These are phyloP conservation scores for Dreissena rostriformis DNA, from an alignment of 1,140 invertebrate species.

Conservation along the genomic window DNA sequence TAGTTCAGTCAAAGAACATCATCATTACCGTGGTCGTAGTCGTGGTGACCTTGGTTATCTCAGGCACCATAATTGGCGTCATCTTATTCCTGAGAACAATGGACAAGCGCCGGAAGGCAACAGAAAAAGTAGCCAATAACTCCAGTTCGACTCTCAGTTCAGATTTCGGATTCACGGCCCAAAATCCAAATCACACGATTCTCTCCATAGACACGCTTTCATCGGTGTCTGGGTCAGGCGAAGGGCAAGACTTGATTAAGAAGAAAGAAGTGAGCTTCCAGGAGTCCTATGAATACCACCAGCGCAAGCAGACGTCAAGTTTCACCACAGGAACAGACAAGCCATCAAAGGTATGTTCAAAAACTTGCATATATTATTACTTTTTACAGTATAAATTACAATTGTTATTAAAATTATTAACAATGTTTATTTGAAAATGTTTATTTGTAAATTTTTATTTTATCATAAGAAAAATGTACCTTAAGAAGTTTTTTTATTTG, in stretches of 20 bases:
- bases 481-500: background rate
- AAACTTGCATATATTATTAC: background rate
- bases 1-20: conserved; percentile 30
- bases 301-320: conserved; percentile 10
- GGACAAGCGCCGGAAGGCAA: conserved; percentile 33
- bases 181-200: conserved; percentile 31
- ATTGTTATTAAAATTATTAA: background rate
- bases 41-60: conserved; percentile 43
- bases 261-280: conserved; percentile 56
- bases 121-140: conserved; percentile 7
- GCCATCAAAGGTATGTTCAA: conserved; percentile 46
- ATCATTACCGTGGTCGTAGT: conserved; percentile 52
- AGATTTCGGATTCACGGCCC: conserved; percentile 45
- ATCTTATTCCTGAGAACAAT: conserved; percentile 33
- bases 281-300: conserved; percentile 39
- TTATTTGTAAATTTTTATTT: conserved; percentile 9
- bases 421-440: background rate
- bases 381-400: background rate
- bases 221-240: conserved; percentile 22
- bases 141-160: conserved; percentile 12
- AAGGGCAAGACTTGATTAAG: conserved; percentile 42
- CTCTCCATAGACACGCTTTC: conserved; percentile 38
- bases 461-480: background rate
- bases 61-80: conserved; percentile 47
- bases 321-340: conserved; percentile 17